Percentiles rank a stretch among this genome's conserved stretches.
Conservation (phyloP, 2,113 vertebrate species). For the Bujurquina vittata region DNA sequence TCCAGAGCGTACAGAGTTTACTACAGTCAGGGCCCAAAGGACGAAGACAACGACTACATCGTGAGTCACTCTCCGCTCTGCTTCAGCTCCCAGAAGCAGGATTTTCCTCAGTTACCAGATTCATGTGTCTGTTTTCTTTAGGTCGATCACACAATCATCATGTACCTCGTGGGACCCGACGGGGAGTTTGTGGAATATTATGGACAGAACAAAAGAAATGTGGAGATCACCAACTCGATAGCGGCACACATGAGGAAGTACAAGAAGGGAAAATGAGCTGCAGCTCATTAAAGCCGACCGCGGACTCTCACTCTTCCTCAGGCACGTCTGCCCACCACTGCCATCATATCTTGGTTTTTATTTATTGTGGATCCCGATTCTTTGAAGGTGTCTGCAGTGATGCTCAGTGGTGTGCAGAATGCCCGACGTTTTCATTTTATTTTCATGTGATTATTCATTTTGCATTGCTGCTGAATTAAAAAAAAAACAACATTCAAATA, state of each 20-base stretch:
- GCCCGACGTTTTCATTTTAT: not conserved
- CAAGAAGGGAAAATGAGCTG: slow-evolving; percentile 70
- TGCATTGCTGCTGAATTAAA: not conserved
- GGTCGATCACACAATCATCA: slow-evolving; percentile 99
- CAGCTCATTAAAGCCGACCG: rapidly evolving
- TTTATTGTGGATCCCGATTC: slow-evolving; percentile 8
- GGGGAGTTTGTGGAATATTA: slow-evolving; percentile 92
- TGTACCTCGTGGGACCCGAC: slow-evolving; percentile 95
- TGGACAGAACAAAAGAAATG: slow-evolving; percentile 91
- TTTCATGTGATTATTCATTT: not conserved
- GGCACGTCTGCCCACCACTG: not conserved
- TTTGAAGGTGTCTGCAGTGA: not conserved
- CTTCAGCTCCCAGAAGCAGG: not conserved
- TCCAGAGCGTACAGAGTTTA: slow-evolving; percentile 93
- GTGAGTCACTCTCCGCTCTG: slow-evolving; percentile 81
- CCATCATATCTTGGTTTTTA: not conserved
- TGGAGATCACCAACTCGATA: slow-evolving; percentile 86
- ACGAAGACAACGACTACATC: slow-evolving; percentile 96
- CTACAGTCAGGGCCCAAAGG: slow-evolving; percentile 95
- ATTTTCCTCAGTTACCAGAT: not conserved
- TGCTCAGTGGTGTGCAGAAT: not conserved
- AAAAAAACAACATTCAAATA: not conserved
- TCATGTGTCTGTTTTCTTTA: slow-evolving; percentile 45
- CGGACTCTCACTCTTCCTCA: not conserved
- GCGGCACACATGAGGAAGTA: slow-evolving; percentile 88